Evolutionary conservation across 1,140 invertebrate species (phyloP).

Genomic region (Danaus melanippus): DNA sequence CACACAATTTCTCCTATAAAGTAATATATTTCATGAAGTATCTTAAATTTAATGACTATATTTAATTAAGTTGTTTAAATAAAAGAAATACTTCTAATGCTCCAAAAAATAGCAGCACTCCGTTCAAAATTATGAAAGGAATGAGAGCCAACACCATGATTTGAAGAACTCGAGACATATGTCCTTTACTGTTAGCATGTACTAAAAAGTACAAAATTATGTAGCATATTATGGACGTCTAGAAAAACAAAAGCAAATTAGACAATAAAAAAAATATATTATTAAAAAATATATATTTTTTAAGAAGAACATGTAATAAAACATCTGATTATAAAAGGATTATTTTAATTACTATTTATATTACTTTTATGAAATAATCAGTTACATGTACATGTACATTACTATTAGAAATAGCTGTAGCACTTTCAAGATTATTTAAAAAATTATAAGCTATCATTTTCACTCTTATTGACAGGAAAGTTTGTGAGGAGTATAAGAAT

Average conservation of each 20-base stretch:
- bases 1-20: slow-evolving; percentile 25
- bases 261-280: too few species aligned
- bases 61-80: not conserved
- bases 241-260: slow-evolving; percentile 18
- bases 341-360: too few species aligned
- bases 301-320: too few species aligned
- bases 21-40: not conserved
- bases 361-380: too few species aligned
- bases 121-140: slow-evolving; percentile 25
- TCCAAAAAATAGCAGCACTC: slow-evolving; percentile 31
- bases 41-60: not conserved
- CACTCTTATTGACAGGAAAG: too few species aligned
- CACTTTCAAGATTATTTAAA: too few species aligned
- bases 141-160: slow-evolving; percentile 28
- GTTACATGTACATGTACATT: too few species aligned
- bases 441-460: too few species aligned
- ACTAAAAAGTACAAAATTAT: slow-evolving; percentile 27
- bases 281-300: too few species aligned
- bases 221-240: slow-evolving; percentile 34
- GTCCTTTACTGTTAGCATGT: slow-evolving; percentile 23
- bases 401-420: too few species aligned
- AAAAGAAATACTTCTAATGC: slow-evolving; percentile 30
- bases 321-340: too few species aligned
- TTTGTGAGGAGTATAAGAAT: too few species aligned
- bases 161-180: slow-evolving; percentile 25